Evolutionary conservation across 2,888 invertebrate genomes (phyloP).

Genomic region (Campoletis raptor): DNA sequence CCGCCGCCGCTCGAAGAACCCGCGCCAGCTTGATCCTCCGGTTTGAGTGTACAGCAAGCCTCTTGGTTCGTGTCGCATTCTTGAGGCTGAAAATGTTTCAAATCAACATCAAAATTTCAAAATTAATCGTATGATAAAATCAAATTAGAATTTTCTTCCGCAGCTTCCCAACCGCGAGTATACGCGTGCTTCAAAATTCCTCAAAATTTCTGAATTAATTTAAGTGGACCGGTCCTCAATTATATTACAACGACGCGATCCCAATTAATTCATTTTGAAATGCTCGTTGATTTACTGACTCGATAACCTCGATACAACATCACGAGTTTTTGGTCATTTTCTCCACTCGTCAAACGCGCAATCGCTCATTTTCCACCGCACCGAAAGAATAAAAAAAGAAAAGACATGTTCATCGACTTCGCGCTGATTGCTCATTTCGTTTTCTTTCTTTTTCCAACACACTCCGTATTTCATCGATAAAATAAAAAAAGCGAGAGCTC

Average conservation of each 20-base stretch:
- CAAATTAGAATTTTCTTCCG: background rate
- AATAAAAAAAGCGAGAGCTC: background rate
- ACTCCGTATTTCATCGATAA: background rate
- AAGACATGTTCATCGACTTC: background rate
- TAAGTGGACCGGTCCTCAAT: slow-evolving; percentile 10
- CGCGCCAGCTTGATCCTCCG: slow-evolving; percentile 51
- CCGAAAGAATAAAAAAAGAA: background rate
- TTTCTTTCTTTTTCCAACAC: background rate
- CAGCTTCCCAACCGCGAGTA: background rate
- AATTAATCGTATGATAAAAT: background rate
- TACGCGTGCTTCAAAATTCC: background rate
- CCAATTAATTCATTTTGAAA: slow-evolving; percentile 38
- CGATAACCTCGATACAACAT: slow-evolving; percentile 18
- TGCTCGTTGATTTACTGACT: background rate
- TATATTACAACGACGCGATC: slow-evolving; percentile 9
- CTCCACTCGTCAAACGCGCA: background rate
- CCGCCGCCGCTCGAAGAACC: slow-evolving; percentile 67
- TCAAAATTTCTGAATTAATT: slow-evolving; percentile 4
- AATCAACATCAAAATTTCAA: background rate
- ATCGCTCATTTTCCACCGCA: background rate
- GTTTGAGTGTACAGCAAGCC: slow-evolving; percentile 77
- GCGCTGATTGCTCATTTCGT: background rate
- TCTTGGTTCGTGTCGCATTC: slow-evolving; percentile 74
- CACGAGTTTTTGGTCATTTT: background rate
- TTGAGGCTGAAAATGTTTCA: slow-evolving; percentile 73